Evolutionary conservation across 2,797 vertebrate species (phyloP), one percentile per base, ranked within the genome.

Genomic region (Champsocephalus esox): DNA sequence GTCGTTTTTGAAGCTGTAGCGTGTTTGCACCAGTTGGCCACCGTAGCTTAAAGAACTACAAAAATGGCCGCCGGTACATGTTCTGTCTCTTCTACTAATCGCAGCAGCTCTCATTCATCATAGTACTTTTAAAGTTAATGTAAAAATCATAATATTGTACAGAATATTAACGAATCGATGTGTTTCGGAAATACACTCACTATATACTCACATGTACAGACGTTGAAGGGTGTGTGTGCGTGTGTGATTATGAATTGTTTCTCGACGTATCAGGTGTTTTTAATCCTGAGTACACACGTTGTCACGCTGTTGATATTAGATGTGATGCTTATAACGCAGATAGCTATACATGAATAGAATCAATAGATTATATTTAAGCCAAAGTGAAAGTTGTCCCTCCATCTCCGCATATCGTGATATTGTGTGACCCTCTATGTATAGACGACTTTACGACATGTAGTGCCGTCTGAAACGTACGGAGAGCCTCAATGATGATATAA

Each of bases 391-490:
- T 81, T 64, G 80, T 86, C 75, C 63, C 67, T 84, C 83, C 80
- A 86, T 87, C 77, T 46, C 88, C 85, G 68, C 85, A 84, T 87
- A 87, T 91, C 91, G 94, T 94, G 89, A 89, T 81, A 85, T 87
- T 88, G 91, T 93, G 92, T 19, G 19, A 88, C 71, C 73, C 74
- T 91, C 19, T 19, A 19, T 19, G 79, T 84, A 90, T 83, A 89
- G 85, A 88, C 66, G 48, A 91, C 72, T 83, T 85, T 69, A 90
- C 82, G 74, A 85, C 77, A 61, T 75, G 90, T 87, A 90, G 87
- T 91, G 75, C 67, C 83, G 89, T 87, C 66, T 81, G 71, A 91
- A 86, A 90, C 88, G 83, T 79, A 89, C 82, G 57, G 82, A 92
- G 79, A 87, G 87, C 84, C 85, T 90, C 73, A 83, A 86, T 90